Percentiles rank a stretch among this genome's conserved stretches.
phyloP scores from a whole-genome alignment of 2,888 invertebrate species.

The Lomographa bimaculata region DNA sequence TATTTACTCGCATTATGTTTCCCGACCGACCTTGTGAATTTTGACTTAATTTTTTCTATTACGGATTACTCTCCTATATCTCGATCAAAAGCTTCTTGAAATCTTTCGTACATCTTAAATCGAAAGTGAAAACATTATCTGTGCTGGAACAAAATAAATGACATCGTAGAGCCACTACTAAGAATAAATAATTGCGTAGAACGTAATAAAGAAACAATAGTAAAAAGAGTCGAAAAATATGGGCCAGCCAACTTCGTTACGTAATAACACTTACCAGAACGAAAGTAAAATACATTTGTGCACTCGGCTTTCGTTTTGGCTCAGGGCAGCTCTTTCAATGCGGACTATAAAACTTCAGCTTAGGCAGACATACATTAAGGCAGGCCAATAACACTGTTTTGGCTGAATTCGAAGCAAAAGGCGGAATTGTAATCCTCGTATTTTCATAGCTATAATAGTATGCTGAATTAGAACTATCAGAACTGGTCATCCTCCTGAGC shows the following conservation, averaged over 20 bases:
- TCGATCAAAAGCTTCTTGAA: too few species aligned
- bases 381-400: slow-evolving; percentile 1
- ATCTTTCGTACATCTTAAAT: too few species aligned
- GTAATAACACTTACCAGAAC: slow-evolving; percentile 10
- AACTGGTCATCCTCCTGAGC: neutral
- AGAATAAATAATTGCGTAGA: too few species aligned
- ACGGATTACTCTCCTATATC: too few species aligned
- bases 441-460: too few species aligned
- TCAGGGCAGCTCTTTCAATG: slow-evolving; percentile 11
- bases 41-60: too few species aligned
- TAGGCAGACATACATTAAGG: slow-evolving; percentile 1
- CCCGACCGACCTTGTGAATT: too few species aligned
- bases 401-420: neutral
- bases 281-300: slow-evolving; percentile 9
- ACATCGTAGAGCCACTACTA: too few species aligned
- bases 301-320: slow-evolving; percentile 14
- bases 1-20: too few species aligned
- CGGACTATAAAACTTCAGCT: slow-evolving; percentile 9
- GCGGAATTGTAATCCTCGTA: neutral
- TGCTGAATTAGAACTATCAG: too few species aligned
- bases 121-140: too few species aligned
- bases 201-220: slow-evolving; percentile 10
- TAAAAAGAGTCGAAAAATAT: slow-evolving; percentile 18
- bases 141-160: too few species aligned
- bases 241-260: slow-evolving; percentile 19